Evolutionary conservation across 2,797 vertebrate species (phyloP).

Genomic region (Mionectes olivaceus): DNA sequence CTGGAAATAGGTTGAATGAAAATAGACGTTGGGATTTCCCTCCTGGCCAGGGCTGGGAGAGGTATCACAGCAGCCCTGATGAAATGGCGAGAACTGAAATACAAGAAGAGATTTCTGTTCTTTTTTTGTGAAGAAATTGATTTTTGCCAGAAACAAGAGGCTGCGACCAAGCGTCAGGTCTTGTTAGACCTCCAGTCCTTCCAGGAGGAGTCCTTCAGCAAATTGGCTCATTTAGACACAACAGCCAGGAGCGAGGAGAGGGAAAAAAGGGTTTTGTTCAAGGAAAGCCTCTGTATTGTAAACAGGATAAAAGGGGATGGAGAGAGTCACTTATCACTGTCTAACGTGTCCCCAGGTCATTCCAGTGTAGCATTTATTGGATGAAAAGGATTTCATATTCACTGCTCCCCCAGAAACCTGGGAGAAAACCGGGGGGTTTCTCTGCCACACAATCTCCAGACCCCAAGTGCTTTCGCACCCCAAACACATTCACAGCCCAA

Average conservation of each 20-base stretch:
- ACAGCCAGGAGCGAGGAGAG: slow-evolving; percentile 77
- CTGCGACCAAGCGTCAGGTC: background rate
- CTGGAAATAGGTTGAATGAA: background rate
- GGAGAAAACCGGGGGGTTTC: slow-evolving; percentile 36
- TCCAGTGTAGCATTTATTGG: slow-evolving; percentile 57
- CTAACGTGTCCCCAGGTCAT: slow-evolving; percentile 82
- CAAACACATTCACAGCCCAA: background rate
- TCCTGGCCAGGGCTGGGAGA: background rate
- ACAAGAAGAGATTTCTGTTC: background rate
- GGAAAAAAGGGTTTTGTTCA: slow-evolving; percentile 67
- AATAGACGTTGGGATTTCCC: background rate
- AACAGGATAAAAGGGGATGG: slow-evolving; percentile 83
- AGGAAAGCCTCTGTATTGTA: slow-evolving; percentile 84
- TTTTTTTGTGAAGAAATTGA: slow-evolving; percentile 1
- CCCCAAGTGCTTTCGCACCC: background rate
- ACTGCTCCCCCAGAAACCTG: slow-evolving; percentile 48
- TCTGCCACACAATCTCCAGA: slow-evolving; percentile 50
- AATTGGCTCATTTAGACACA: slow-evolving; percentile 79
- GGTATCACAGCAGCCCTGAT: background rate
- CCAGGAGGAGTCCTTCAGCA: slow-evolving; percentile 68
- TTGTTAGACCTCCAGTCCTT: slow-evolving; percentile 40
- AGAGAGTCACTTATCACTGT: slow-evolving; percentile 77
- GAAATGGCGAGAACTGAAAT: background rate
- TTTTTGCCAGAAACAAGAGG: slow-evolving; percentile 26
- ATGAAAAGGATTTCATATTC: slow-evolving; percentile 66